Evolutionary conservation across 2,888 invertebrate species (phyloP).

Genomic region (Phragmatobia fuliginosa): DNA sequence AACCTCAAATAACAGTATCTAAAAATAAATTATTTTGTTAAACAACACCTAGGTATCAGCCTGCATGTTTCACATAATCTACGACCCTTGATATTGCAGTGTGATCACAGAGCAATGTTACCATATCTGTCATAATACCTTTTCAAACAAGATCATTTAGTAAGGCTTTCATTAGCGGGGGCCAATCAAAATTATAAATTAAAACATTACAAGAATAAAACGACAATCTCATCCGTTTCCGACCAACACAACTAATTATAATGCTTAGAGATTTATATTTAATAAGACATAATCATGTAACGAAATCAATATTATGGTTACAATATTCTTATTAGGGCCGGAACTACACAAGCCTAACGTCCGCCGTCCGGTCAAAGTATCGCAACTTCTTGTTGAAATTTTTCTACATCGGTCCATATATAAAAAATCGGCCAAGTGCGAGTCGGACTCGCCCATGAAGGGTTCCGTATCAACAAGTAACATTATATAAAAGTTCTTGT

Average conservation of each 20-base stretch:
- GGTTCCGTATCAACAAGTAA: too few relatives aligned
- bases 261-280: constrained; percentile 15
- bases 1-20: not conserved
- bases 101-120: not conserved
- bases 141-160: not conserved
- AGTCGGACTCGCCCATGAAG: too few relatives aligned
- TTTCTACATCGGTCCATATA: constrained; percentile 32
- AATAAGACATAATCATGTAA: constrained; percentile 33
- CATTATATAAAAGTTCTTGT: too few relatives aligned
- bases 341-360: constrained; percentile 33
- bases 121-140: not conserved
- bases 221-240: constrained; percentile 23
- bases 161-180: not conserved
- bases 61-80: not conserved
- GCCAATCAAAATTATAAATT: constrained; percentile 1
- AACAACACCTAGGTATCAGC: not conserved
- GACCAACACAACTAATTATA: constrained; percentile 6
- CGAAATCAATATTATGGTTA: constrained; percentile 25
- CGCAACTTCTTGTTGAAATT: constrained; percentile 37
- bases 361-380: constrained; percentile 36
- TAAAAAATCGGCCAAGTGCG: too few relatives aligned
- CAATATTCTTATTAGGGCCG: constrained; percentile 36
- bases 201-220: constrained; percentile 8
- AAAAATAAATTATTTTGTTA: not conserved
- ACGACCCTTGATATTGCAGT: not conserved